Evolutionary conservation across 2,113 vertebrate genomes (phyloP), one percentile per base, ranked within the genome.

Genomic region (Calypte anna): DNA sequence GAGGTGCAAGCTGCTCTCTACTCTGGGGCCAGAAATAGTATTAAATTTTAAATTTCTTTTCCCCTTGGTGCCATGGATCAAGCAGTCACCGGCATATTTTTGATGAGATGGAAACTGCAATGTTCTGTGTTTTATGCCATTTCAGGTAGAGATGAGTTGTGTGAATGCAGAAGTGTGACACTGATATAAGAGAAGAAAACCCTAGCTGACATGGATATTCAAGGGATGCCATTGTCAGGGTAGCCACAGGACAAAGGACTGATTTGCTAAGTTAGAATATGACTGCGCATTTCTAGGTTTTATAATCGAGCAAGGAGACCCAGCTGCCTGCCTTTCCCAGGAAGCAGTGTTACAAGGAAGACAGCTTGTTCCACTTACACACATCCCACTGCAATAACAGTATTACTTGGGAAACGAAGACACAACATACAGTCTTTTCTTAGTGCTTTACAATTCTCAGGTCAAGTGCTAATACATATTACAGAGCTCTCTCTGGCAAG

Each of bases 401-500:
- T 74, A 75, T 93, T 96, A 92, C 82, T 96, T 75, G 90, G 82
- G 96, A 94, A 95, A 96, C 78, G 85, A 95, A 97, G 92, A 94
- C 50, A 48, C 43, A 94, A 93, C 87, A 95, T 89, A 86, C 69
- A 88, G 86, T 78, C 94, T 96, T 85, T 86, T 88, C 69, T 83
- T 82, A 94, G 91, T 63, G 91, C 84, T 95, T 94, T 93, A 93
- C 80, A 97, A 96, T 97, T 93, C 92, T 96, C 96, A 93, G 96
- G 97, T 97, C 96, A 97, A 97, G 94, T 94, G 85, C 94, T 96
- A 97, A 95, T 93, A 86, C 77, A 86, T 88, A 95, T 96, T 96
- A 96, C 85, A 95, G 94, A 95, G 84, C 84, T 92, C 83, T 95
- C 94, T 79, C 91, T 96, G 94, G 94, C 93, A 94, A 84, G 82